Percentiles rank a stretch among this genome's conserved stretches.
Conservation (phyloP, 2,888 invertebrate species). For the Leptopilina drosophilae region DNA sequence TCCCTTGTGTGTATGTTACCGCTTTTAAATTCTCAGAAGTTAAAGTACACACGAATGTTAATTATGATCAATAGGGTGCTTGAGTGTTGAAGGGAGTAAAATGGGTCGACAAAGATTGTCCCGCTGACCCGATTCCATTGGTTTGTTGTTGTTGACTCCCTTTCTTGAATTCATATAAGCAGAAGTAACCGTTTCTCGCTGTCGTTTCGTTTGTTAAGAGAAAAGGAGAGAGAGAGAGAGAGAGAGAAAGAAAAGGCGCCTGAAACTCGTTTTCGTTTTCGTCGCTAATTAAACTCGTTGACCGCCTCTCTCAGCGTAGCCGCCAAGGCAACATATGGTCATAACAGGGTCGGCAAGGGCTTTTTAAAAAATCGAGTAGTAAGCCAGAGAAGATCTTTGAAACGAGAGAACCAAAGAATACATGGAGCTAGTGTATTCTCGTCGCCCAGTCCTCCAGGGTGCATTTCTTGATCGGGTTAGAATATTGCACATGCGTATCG, state of each 20-base stretch:
- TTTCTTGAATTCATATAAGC: constrained; percentile 32
- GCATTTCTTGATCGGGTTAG: constrained; percentile 68
- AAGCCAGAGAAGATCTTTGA: constrained; percentile 45
- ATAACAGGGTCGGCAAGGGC: constrained; percentile 74
- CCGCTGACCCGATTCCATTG: constrained; percentile 67
- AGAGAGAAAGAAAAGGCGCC: constrained; percentile 65
- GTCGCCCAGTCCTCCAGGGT: constrained; percentile 74
- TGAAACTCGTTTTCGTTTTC: constrained; percentile 78
- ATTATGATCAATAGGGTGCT: neutral
- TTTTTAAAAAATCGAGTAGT: constrained; percentile 60
- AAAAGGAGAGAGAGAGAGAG: neutral
- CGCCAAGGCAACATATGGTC: constrained; percentile 66
- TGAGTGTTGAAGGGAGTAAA: neutral
- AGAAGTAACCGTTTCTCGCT: constrained; percentile 40
- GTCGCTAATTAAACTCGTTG: constrained; percentile 78
- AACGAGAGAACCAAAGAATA: constrained; percentile 54
- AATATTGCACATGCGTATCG: constrained; percentile 38
- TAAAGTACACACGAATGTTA: neutral
- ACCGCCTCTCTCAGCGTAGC: constrained; percentile 68
- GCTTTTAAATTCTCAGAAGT: neutral
- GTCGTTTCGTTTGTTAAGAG: too few relatives aligned
- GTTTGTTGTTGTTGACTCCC: neutral
- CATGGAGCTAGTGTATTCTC: constrained; percentile 71
- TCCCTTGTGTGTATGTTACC: neutral
- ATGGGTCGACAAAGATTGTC: constrained; percentile 52